Evolutionary conservation across 2,797 vertebrate species (phyloP).

Genomic region (Adelosebastes latens): DNA sequence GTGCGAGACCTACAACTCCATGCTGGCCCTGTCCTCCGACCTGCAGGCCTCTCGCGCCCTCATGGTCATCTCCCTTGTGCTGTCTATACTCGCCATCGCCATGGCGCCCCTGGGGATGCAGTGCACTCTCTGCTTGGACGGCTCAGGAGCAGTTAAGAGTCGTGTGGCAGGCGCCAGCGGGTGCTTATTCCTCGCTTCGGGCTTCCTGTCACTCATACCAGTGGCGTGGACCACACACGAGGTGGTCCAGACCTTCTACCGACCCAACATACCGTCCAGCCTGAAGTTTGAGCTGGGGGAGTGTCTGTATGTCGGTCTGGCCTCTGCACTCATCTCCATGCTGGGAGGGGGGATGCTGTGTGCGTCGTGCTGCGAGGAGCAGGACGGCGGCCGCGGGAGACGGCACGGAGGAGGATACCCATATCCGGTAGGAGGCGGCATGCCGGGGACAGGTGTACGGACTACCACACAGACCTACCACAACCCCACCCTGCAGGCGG

Average conservation of each 20-base stretch:
- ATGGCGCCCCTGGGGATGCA: slow-evolving; percentile 89
- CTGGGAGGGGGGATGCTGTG: slow-evolving; percentile 89
- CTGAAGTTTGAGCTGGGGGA: slow-evolving; percentile 93
- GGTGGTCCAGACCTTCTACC: slow-evolving; percentile 91
- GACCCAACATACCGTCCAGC: slow-evolving; percentile 84
- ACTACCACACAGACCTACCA: slow-evolving; percentile 73
- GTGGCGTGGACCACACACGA: slow-evolving; percentile 93
- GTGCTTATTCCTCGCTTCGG: slow-evolving; percentile 83
- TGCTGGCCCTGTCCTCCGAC: slow-evolving; percentile 89
- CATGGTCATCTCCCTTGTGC: slow-evolving; percentile 91
- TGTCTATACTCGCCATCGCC: slow-evolving; percentile 85
- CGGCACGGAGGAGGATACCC: slow-evolving; percentile 63
- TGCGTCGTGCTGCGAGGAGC: slow-evolving; percentile 83
- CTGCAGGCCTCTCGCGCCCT: slow-evolving; percentile 91
- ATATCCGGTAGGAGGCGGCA: slow-evolving; percentile 75
- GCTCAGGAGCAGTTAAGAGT: slow-evolving; percentile 81
- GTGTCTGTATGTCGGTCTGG: slow-evolving; percentile 91
- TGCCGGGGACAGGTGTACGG: slow-evolving; percentile 18
- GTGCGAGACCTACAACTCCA: slow-evolving; percentile 95
- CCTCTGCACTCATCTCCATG: slow-evolving; percentile 88
- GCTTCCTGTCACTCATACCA: slow-evolving; percentile 90
- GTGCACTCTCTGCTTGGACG: slow-evolving; percentile 91
- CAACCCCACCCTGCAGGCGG: slow-evolving; percentile 70
- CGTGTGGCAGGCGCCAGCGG: slow-evolving; percentile 87
- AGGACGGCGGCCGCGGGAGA: slow-evolving; percentile 40